These are phyloP conservation scores for Rhorus exstirpatorius DNA, from an alignment of 2,888 invertebrate genomes.

Conservation along the genomic window DNA sequence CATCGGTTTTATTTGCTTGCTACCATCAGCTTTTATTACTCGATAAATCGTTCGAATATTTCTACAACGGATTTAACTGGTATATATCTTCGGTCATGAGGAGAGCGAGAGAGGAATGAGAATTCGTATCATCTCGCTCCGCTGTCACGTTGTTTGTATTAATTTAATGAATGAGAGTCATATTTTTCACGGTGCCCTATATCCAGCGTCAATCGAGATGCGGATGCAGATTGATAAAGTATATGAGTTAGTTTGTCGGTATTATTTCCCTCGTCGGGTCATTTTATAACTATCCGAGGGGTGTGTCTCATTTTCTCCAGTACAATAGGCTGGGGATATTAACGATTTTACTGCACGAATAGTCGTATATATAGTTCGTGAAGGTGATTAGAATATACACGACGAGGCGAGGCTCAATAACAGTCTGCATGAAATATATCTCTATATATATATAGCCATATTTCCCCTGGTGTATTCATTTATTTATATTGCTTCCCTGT, in stretches of 20 bases:
- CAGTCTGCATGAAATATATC: background rate
- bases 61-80: constrained; percentile 45
- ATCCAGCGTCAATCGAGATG: too few species aligned
- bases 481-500: too few species aligned
- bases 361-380: constrained; percentile 15
- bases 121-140: too few species aligned
- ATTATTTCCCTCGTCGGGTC: background rate
- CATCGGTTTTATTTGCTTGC: constrained; percentile 58
- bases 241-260: background rate
- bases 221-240: background rate
- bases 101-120: background rate
- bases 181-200: too few species aligned
- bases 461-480: too few species aligned
- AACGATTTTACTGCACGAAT: constrained; percentile 58
- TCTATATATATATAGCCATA: background rate
- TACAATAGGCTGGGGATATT: constrained; percentile 32
- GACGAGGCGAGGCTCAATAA: constrained; percentile 3
- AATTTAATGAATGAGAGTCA: too few species aligned
- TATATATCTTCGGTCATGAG: background rate
- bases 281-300: constrained; percentile 12
- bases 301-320: constrained; percentile 49
- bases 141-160: too few species aligned
- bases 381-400: background rate
- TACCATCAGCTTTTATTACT: constrained; percentile 64
- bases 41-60: constrained; percentile 62